A percentile compares a stretch with the other conserved stretches of the same genome.
Evolutionary conservation across 2,888 invertebrate species (phyloP).

Genomic region (Crocallis elinguaria): DNA sequence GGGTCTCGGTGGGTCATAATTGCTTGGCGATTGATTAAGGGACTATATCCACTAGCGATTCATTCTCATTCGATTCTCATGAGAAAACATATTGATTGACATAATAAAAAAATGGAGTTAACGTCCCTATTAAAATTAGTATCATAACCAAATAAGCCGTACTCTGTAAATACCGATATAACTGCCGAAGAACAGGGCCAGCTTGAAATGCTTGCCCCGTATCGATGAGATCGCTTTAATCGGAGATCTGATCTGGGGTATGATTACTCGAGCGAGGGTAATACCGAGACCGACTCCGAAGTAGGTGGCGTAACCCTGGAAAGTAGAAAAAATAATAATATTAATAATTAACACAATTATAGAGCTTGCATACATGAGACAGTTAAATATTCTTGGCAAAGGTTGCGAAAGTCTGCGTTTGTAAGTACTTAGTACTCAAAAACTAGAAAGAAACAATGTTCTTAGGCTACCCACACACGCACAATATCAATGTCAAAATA

Average conservation of each 20-base stretch:
- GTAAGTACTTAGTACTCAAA: too few relatives aligned
- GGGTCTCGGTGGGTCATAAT: too few relatives aligned
- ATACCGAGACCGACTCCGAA: constrained; percentile 72
- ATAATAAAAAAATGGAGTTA: constrained; percentile 2
- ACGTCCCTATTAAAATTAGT: constrained; percentile 8
- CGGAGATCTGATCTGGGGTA: constrained; percentile 65
- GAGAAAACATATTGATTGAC: too few relatives aligned
- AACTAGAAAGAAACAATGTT: too few relatives aligned
- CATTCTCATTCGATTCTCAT: too few relatives aligned
- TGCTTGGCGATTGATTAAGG: too few relatives aligned
- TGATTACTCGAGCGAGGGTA: constrained; percentile 59
- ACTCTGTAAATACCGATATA: constrained; percentile 84
- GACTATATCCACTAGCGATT: too few relatives aligned
- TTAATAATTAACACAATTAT: neutral
- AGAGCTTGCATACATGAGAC: too few relatives aligned
- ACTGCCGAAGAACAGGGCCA: constrained; percentile 77
- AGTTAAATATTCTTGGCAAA: too few relatives aligned
- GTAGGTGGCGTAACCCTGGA: constrained; percentile 69
- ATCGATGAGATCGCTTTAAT: constrained; percentile 65
- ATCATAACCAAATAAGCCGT: constrained; percentile 56
- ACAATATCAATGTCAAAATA: too few relatives aligned
- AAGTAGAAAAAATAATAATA: constrained; percentile 26
- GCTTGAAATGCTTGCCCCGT: constrained; percentile 65
- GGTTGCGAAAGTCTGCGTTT: too few relatives aligned
- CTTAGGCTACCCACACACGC: too few relatives aligned